Percentiles rank a stretch among this genome's conserved stretches.
phyloP scores from a whole-genome alignment of 2,888 invertebrate species.

The Syrphus vitripennis region DNA sequence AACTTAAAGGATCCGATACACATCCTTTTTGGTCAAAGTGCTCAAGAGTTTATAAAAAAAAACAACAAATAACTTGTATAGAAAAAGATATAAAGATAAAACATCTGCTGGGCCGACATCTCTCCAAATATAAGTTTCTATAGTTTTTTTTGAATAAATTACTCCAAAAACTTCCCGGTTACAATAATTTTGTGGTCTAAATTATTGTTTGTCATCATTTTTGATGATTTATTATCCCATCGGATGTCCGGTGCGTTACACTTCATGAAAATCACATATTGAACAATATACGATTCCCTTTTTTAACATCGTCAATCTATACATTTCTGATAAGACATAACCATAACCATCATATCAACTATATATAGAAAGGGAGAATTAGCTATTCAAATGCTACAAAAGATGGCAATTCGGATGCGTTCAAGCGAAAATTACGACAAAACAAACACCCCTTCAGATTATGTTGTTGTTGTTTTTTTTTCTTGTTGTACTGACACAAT shows the following conservation, averaged over 20 bases:
- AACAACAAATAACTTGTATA: not conserved
- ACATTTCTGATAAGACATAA: slow-evolving; percentile 6
- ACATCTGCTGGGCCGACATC: not conserved
- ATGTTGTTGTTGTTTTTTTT: slow-evolving; percentile 6
- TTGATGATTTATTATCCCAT: slow-evolving; percentile 69
- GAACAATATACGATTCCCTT: slow-evolving; percentile 30
- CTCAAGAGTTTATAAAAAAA: not conserved
- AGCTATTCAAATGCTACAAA: slow-evolving; percentile 65
- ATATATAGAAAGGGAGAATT: slow-evolving; percentile 40
- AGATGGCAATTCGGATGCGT: slow-evolving; percentile 59
- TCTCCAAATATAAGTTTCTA: not conserved
- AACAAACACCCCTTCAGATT: slow-evolving; percentile 61
- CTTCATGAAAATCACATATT: slow-evolving; percentile 69
- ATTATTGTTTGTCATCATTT: slow-evolving; percentile 64
- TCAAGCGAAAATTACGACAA: slow-evolving; percentile 64
- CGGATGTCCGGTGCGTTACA: slow-evolving; percentile 75
- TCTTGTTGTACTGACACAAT: slow-evolving; percentile 49
- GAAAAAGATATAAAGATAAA: not conserved
- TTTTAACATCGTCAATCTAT: slow-evolving; percentile 26
- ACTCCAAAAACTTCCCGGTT: not conserved
- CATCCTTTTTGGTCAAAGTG: not conserved
- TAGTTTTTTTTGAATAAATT: not conserved
- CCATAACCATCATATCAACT: slow-evolving; percentile 1
- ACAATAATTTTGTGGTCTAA: slow-evolving; percentile 31
- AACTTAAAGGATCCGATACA: not conserved